Conservation (phyloP, 2,888 invertebrate genomes). For the Herminia tarsipennalis region DNA sequence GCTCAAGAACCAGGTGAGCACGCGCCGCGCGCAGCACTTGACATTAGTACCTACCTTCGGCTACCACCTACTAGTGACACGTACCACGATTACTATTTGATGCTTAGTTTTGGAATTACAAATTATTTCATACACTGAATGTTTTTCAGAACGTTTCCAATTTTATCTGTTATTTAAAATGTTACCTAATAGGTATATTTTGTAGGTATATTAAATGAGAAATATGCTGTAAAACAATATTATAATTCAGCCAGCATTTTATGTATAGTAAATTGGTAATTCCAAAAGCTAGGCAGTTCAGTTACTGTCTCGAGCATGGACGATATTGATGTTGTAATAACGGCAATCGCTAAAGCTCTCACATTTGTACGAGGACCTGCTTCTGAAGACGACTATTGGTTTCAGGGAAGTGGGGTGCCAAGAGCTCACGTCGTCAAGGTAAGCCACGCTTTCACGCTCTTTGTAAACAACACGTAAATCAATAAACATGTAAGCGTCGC, state of each 20-base stretch:
- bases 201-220: no score
- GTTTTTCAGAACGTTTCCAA: no score
- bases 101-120: constrained; percentile 45
- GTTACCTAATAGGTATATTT: no score
- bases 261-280: constrained; percentile 31
- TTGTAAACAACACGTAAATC: constrained; percentile 21
- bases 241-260: no score
- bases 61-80: constrained; percentile 31
- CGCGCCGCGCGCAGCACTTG: constrained; percentile 4
- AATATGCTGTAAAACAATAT: no score
- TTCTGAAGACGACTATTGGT: constrained; percentile 61
- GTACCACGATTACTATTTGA: constrained; percentile 28
- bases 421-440: constrained; percentile 79
- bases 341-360: constrained; percentile 63
- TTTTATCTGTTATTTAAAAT: no score
- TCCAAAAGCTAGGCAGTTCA: constrained; percentile 52
- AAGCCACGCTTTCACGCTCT: constrained; percentile 69
- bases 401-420: constrained; percentile 80
- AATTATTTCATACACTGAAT: no score
- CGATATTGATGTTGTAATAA: constrained; percentile 75
- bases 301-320: constrained; percentile 82
- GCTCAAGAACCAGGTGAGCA: constrained; percentile 87
- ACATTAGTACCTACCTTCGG: constrained; percentile 30
- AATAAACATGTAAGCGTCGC: no score
- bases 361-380: constrained; percentile 37